Evolutionary conservation across 2,797 vertebrate species (phyloP), one percentile per base, ranked within the genome.

Genomic region (Atherinosoma microstoma): DNA sequence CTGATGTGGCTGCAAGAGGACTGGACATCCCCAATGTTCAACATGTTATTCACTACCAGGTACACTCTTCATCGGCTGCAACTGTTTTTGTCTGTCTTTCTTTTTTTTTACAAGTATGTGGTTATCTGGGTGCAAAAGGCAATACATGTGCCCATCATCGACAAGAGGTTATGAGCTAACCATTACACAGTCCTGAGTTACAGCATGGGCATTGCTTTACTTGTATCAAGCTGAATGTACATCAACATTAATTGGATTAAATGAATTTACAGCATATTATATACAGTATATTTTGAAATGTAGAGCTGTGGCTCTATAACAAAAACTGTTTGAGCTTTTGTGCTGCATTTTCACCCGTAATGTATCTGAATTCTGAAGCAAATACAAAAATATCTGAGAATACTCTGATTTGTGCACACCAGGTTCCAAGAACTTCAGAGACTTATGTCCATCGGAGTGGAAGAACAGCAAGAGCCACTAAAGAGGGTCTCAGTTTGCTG

Each of bases 31-130:
- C 98, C 58, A 91, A 97, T 12, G 95, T 99, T 45, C 95, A 98
- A 68, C 97, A 99, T 70, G 98, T 99, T 80, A 96, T 99, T 82
- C 98, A 99, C 89, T 99, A 99, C 91, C 98, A 99, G 96, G 98
- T 98, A 87, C 54, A n/a, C 12, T 58, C 45, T 27, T 15, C 0
- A 49, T 11, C n/a, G 10, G n/a, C 15, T 40, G 4, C 20, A 49
- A 3, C 9, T 45, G 16, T 73, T 49, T 63, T 34, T 54, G 11
- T 24, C 16, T 35, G 20, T 3, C 9, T 63, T n/a, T n/a, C n/a
- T n/a, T n/a, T n/a, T n/a, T 51, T 12, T 13, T 12, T 20, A 10
- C 49, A 49, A 22, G n/a, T 27, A 13, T 40, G 13, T 13, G 45
- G n/a, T 49, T 49, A 11, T 22, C n/a, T 49, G 47, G 3, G 20